Evolutionary conservation across 2,797 vertebrate species (phyloP).

Genomic region (Picus viridis): DNA sequence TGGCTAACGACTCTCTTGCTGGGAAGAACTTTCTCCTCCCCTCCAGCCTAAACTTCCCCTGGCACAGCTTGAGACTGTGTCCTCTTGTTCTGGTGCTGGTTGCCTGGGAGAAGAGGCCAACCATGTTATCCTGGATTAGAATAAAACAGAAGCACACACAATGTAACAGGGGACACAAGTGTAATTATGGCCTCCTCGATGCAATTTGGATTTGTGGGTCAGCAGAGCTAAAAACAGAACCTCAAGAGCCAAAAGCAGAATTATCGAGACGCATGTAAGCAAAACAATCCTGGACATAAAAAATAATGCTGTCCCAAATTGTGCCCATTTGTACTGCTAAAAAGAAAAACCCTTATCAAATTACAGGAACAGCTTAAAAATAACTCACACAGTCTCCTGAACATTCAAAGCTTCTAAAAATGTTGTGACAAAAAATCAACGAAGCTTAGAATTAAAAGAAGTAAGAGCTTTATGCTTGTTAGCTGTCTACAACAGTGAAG

Average conservation of each 20-base stretch:
- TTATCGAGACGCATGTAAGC: not conserved
- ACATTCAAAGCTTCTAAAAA: constrained; percentile 73
- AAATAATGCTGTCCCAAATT: constrained; percentile 30
- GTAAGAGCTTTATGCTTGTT: constrained; percentile 72
- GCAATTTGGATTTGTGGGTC: constrained; percentile 37
- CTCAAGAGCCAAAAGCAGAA: not conserved
- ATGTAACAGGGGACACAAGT: not conserved
- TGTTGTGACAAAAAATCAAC: constrained; percentile 74
- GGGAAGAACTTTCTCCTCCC: no score
- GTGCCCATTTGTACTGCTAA: constrained; percentile 7
- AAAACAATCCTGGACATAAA: not conserved
- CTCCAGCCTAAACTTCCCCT: no score
- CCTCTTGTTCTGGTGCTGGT: no score
- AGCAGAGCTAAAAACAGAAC: constrained; percentile 24
- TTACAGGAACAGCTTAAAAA: constrained; percentile 62
- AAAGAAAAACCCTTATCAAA: constrained; percentile 51
- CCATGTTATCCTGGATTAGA: not conserved
- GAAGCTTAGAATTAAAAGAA: constrained; percentile 72
- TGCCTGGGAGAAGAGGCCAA: no score
- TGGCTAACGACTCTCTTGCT: no score
- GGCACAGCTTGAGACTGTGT: no score
- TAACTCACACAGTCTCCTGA: constrained; percentile 41
- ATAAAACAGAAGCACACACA: not conserved
- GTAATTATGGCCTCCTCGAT: constrained; percentile 21
- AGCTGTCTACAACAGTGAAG: constrained; percentile 75